These are phyloP conservation scores for Neolamprologus sp. DNA, from an alignment of 2,113 vertebrate species.

Conservation along the genomic window DNA sequence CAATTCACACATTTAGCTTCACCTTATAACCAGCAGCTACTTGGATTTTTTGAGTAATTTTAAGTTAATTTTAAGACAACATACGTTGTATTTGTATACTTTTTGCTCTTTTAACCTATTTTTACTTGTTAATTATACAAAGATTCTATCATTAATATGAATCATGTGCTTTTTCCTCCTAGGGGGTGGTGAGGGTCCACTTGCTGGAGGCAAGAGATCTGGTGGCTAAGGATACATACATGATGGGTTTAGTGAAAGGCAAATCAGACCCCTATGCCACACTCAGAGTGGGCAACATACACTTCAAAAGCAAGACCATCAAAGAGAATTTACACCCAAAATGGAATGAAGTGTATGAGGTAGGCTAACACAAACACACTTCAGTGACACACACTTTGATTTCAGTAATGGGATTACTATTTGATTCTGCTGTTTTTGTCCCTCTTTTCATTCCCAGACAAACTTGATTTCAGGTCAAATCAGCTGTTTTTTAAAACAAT, in stretches of 20 bases:
- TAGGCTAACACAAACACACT: slow-evolving; percentile 25
- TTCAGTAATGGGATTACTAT: neutral
- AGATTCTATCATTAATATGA: neutral
- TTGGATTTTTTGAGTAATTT: neutral
- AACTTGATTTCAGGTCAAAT: accelerated
- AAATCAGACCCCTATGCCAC: slow-evolving; percentile 90
- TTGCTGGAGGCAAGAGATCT: slow-evolving; percentile 83
- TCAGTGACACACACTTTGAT: neutral
- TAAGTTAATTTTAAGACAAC: accelerated
- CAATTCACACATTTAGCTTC: neutral
- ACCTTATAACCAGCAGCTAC: neutral
- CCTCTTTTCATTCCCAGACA: neutral
- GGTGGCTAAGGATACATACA: slow-evolving; percentile 82
- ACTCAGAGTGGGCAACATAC: slow-evolving; percentile 76
- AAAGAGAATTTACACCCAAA: slow-evolving; percentile 79
- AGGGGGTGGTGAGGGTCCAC: slow-evolving; percentile 90
- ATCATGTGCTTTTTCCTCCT: neutral
- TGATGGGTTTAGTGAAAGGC: slow-evolving; percentile 83
- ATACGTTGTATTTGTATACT: accelerated
- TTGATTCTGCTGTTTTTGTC: neutral
- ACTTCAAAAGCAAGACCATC: slow-evolving; percentile 81
- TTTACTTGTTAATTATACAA: neutral
- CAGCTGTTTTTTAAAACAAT: accelerated
- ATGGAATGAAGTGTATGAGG: slow-evolving; percentile 93
- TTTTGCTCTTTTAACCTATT: neutral